Evolutionary conservation across 1,140 invertebrate genomes (phyloP).

Genomic region (Sycophila sp.): DNA sequence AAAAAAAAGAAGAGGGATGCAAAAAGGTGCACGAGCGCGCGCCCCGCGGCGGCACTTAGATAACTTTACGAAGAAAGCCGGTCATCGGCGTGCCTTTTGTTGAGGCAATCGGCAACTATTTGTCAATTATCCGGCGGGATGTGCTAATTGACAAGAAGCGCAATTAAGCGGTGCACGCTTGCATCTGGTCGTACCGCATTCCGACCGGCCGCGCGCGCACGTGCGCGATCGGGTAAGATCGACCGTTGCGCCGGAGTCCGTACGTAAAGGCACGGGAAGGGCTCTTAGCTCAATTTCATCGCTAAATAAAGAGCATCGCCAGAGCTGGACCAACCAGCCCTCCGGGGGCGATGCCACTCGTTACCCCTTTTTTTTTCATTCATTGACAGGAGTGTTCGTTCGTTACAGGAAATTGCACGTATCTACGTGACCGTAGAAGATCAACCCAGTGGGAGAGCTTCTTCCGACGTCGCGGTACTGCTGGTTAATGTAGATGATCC

Average conservation of each 20-base stretch:
- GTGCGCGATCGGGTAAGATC: background rate
- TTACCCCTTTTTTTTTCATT: no score
- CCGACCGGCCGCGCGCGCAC: background rate
- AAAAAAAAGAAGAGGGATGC: no score
- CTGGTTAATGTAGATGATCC: no score
- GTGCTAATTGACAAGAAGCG: slow-evolving; percentile 37
- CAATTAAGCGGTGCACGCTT: slow-evolving; percentile 16
- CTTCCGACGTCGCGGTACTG: no score
- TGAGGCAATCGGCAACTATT: slow-evolving; percentile 23
- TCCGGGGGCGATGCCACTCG: background rate
- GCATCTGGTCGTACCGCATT: slow-evolving; percentile 23
- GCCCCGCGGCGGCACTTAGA: no score
- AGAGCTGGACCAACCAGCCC: background rate
- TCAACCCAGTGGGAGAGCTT: no score
- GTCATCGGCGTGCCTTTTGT: background rate
- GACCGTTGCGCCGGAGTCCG: background rate
- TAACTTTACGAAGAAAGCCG: no score
- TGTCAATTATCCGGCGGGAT: slow-evolving; percentile 37
- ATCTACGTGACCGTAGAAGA: no score
- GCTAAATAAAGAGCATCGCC: background rate
- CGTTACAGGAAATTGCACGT: no score
- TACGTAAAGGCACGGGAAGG: background rate
- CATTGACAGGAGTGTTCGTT: no score
- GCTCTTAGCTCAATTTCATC: background rate
- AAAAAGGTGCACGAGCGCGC: no score